Evolutionary conservation across 2,888 invertebrate species (phyloP), one percentile per base, ranked within the genome.

Genomic region (Cheilosia scutellata): DNA sequence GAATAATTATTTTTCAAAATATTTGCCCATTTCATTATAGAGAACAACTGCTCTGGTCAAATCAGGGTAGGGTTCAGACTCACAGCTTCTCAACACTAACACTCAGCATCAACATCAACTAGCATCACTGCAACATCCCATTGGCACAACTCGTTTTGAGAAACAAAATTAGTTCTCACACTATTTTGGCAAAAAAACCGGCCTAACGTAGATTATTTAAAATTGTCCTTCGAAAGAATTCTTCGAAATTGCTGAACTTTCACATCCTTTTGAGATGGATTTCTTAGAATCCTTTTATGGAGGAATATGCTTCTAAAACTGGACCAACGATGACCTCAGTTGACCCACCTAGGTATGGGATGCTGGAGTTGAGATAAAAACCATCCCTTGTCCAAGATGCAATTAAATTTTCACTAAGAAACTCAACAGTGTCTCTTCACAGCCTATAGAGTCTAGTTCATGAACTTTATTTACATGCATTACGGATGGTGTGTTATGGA

Each of bases 361-460:
- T 86, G 82, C 86, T 86, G 74, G 37, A 37, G 11, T 44, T 11
- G 31, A 20, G 25, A 16, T 20, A 31, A 37, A 75, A 62, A 60
- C 4, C 74, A 79, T 74, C 83, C 83, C 79, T 71, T 63, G 29
- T 7, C 33, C 27, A 74, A 78, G 71, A 76, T 82, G 71, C 66
- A 60, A 86, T 86, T 75, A 82, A 76, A 58, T 82, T 86, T 86
- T 76, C 82, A 76, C 80, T 75, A 71, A 62, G 66, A 70, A 68
- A 51, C 66, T 25, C 74, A 57, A 11, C 37, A 37, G 1, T 37
- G 47, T 63, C 47, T 72, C 4, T 44, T n/a, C 49, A 65, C 29
- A 63, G 33, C 57, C 44, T 4, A 20, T 20, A 20, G 20, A 27
- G 16, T 16, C 16, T 44, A 72, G 86, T 82, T 82, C 82, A 82